These are phyloP conservation scores for Erebia palarica DNA, from an alignment of 2,888 invertebrate species.

Conservation along the genomic window DNA sequence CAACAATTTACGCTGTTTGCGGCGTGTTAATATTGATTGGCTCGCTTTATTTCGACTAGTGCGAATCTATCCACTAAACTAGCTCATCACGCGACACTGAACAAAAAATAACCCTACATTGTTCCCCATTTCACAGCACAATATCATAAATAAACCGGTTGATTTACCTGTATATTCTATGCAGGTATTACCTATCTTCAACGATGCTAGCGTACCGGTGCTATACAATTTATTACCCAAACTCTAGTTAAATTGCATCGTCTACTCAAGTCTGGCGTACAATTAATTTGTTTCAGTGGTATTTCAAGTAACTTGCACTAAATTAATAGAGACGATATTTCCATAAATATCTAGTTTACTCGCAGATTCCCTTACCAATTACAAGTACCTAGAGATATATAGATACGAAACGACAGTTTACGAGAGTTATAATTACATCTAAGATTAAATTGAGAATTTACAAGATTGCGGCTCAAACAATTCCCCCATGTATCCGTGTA, in stretches of 20 bases:
- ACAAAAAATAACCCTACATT: conserved; percentile 25
- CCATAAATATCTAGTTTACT: conserved; percentile 31
- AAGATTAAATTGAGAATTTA: conserved; percentile 35
- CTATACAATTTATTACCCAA: conserved; percentile 40
- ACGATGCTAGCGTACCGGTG: conserved; percentile 36
- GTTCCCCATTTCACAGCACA: conserved; percentile 12
- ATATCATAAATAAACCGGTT: conserved; percentile 23
- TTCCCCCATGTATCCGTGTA: conserved; percentile 37
- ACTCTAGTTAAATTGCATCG: conserved; percentile 40
- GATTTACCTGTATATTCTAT: conserved; percentile 27
- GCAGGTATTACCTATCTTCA: conserved; percentile 30
- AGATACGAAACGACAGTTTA: not conserved
- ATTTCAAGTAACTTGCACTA: conserved; percentile 34
- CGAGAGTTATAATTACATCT: conserved; percentile 30
- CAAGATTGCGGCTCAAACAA: conserved; percentile 36
- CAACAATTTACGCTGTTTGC: conserved; percentile 83
- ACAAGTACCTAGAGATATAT: conserved; percentile 1
- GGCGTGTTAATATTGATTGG: conserved; percentile 83
- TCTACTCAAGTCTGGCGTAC: conserved; percentile 38
- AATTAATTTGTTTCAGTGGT: conserved; percentile 38
- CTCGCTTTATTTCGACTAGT: conserved; percentile 81
- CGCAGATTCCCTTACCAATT: conserved; percentile 24
- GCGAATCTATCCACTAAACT: conserved; percentile 75
- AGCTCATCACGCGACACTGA: conserved; percentile 49
- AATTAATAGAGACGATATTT: conserved; percentile 33